Evolutionary conservation across 2,888 invertebrate genomes (phyloP), one percentile per base, ranked within the genome.

Genomic region (Epinotia demarniana): DNA sequence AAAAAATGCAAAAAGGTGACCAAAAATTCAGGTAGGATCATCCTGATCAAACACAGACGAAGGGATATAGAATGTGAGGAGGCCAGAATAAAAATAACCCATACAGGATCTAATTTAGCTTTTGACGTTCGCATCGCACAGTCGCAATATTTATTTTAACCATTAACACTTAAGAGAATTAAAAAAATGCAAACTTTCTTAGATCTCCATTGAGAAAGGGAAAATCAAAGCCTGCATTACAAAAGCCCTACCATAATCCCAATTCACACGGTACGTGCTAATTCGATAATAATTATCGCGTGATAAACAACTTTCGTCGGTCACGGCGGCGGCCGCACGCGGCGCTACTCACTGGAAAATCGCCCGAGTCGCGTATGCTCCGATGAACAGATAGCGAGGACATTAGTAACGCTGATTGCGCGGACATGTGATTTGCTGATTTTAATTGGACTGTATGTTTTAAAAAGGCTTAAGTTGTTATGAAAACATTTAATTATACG

Each of bases 281-380:
- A 75, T 75, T 66, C n/a, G 72, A 75, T 75, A 72, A 75, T 75
- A 75, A 75, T 75, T 72, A 75, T 75, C 64, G 64, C 33, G 53
- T 57, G 64, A 73, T 66, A 73, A 73, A 73, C 72, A 72, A 73
- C 75, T 75, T 75, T 76, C 72, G 68, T 76, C 63, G 79, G 86
- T 84, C 83, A 87, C 84, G 86, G 80, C 76, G 77, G 82, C 81
- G 83, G 77, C 78, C 78, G 66, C 79, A 79, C 81, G 84, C 84
- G 88, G 84, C 87, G 79, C 79, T 88, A 91, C 81, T 82, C 85
- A 82, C 81, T 81, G 91, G 92, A 90, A 92, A 92, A 92, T 90
- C 83, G 86, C 84, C 82, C 76, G 81, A 82, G 81, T 81, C 82
- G 82, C 79, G 83, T 82, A 83, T 86, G 81, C 82, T 81, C 83